Evolutionary conservation across 2,113 vertebrate species (phyloP).

Genomic region (Agapornis roseicollis): DNA sequence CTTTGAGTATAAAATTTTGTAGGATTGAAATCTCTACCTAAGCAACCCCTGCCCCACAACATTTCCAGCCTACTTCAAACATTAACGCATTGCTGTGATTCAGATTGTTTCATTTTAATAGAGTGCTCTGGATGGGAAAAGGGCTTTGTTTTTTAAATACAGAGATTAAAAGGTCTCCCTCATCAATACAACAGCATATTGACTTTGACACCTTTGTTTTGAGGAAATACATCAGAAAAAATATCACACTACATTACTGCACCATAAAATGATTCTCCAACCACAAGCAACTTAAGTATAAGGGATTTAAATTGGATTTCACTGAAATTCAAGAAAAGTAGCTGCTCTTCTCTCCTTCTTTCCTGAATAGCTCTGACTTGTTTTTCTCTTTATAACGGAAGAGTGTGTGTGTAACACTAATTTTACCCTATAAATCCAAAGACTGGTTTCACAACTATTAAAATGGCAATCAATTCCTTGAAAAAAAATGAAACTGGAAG

Average conservation of each 20-base stretch:
- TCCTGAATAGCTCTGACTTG: background rate
- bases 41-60: rapidly evolving
- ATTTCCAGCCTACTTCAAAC: background rate
- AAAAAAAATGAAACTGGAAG: background rate
- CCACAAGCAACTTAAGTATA: background rate
- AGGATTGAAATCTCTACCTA: background rate
- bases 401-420: background rate
- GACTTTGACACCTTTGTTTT: background rate
- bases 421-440: background rate
- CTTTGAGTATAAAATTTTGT: background rate
- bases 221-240: background rate
- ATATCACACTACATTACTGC: rapidly evolving
- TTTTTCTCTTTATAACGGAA: background rate
- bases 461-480: background rate
- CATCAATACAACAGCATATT: background rate
- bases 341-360: background rate
- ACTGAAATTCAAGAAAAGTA: background rate
- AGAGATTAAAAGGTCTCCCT: background rate
- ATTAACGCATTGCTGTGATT: too few species aligned
- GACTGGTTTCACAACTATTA: background rate
- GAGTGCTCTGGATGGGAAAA: background rate
- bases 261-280: background rate
- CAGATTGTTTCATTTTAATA: background rate
- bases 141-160: background rate
- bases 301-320: background rate